Conservation (phyloP, 2,113 vertebrate species). For the Solenodon paradoxus region DNA sequence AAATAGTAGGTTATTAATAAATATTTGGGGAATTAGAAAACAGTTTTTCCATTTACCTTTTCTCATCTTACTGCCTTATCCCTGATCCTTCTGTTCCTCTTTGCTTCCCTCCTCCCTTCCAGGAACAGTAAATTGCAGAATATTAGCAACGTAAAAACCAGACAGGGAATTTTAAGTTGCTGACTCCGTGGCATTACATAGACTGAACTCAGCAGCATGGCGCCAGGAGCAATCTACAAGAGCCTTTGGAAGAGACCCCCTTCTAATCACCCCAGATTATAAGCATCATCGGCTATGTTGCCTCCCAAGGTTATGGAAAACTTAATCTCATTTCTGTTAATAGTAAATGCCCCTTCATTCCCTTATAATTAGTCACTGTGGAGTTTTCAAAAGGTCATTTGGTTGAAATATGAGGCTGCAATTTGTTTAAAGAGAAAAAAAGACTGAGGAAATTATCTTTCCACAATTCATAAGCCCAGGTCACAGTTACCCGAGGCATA, state of each 20-base stretch:
- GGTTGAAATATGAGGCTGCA: conserved; percentile 79
- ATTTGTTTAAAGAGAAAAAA: conserved; percentile 76
- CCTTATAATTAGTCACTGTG: conserved; percentile 85
- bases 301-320: conserved; percentile 83
- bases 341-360: conserved; percentile 73
- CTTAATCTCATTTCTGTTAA: conserved; percentile 78
- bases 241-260: conserved; percentile 58
- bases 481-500: conserved; percentile 67
- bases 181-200: conserved; percentile 79
- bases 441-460: conserved; percentile 76
- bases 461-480: conserved; percentile 69
- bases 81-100: not conserved
- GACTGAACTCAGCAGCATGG: conserved; percentile 78
- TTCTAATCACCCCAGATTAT: conserved; percentile 75
- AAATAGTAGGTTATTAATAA: not conserved
- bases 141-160: conserved; percentile 76
- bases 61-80: not conserved
- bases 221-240: conserved; percentile 75
- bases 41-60: not conserved
- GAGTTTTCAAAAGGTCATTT: conserved; percentile 81
- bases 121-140: conserved; percentile 73
- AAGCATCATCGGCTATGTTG: conserved; percentile 70
- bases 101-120: conserved; percentile 13
- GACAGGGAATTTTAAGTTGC: conserved; percentile 78
- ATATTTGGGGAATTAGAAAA: not conserved